These are phyloP conservation scores for Holcopasites calliopsidis DNA, from an alignment of 1,140 invertebrate genomes.

Conservation along the genomic window DNA sequence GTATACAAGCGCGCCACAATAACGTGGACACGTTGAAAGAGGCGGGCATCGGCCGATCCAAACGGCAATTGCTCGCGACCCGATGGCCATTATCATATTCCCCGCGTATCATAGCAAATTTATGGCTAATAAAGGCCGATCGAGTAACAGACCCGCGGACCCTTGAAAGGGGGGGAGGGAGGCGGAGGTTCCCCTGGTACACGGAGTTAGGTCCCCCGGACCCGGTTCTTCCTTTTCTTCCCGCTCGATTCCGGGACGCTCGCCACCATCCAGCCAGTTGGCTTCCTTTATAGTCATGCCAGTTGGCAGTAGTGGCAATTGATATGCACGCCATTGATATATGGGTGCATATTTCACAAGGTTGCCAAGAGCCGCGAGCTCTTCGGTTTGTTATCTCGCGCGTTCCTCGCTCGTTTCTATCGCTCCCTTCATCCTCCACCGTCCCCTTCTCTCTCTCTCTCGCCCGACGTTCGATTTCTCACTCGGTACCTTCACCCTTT, in stretches of 20 bases:
- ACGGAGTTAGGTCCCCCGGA: not conserved
- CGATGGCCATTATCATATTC: constrained; percentile 67
- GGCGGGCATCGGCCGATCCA: not conserved
- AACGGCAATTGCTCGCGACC: constrained; percentile 26
- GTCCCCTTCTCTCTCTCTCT: not conserved
- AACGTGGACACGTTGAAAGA: not conserved
- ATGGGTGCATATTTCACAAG: constrained; percentile 65
- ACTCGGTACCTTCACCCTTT: constrained; percentile 4
- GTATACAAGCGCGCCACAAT: not conserved
- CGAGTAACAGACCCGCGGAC: constrained; percentile 58
- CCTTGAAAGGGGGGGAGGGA: constrained; percentile 10
- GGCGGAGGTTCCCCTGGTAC: no score
- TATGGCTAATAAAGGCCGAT: constrained; percentile 67
- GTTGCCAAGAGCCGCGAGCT: constrained; percentile 57
- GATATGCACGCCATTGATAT: constrained; percentile 67
- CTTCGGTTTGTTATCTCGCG: constrained; percentile 56
- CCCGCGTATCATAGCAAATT: constrained; percentile 65
- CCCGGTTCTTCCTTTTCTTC: constrained; percentile 6
- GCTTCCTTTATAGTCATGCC: constrained; percentile 64
- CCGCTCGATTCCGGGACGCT: constrained; percentile 27
- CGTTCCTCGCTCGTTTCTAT: constrained; percentile 11
- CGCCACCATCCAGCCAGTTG: constrained; percentile 46
- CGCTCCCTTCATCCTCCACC: not conserved
- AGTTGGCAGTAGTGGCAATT: constrained; percentile 68
- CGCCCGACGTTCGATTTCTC: not conserved